Percentiles rank a stretch among this genome's conserved stretches.
phyloP scores from a whole-genome alignment of 2,888 invertebrate species.

The Trisateles emortualis region DNA sequence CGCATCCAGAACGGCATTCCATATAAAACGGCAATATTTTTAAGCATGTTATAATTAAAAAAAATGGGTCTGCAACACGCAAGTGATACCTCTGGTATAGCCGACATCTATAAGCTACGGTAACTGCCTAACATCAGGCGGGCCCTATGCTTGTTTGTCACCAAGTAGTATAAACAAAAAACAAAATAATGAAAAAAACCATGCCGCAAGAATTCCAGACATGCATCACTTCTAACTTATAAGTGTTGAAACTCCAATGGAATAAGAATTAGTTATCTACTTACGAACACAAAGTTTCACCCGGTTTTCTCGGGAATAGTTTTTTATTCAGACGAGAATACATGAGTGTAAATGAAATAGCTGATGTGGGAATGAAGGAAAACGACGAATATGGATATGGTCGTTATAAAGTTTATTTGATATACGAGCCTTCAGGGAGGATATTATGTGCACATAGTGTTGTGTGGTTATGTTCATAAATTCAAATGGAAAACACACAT shows the following conservation, averaged over 20 bases:
- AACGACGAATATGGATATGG: slow-evolving; percentile 12
- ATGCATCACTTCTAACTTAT: slow-evolving; percentile 47
- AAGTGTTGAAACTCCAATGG: slow-evolving; percentile 48
- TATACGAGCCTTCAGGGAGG: slow-evolving; percentile 24
- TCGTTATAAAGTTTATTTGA: slow-evolving; percentile 17
- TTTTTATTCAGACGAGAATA: slow-evolving; percentile 28
- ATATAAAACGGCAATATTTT: too few species aligned
- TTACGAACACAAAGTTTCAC: slow-evolving; percentile 39
- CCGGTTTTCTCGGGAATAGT: slow-evolving; percentile 28
- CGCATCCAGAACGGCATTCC: too few species aligned
- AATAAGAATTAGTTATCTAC: slow-evolving; percentile 53
- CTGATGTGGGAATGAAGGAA: slow-evolving; percentile 16
- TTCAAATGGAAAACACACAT: too few species aligned
- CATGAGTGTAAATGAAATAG: slow-evolving; percentile 26
- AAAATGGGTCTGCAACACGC: too few species aligned
- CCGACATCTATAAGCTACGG: too few species aligned
- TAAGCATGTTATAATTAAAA: too few species aligned
- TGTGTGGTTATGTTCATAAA: too few species aligned
- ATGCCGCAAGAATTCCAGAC: slow-evolving; percentile 26
- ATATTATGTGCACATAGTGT: background rate
- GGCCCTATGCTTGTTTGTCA: too few species aligned
- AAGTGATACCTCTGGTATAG: too few species aligned
- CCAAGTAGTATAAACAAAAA: too few species aligned
- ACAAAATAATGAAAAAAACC: slow-evolving; percentile 10
- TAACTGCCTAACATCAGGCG: too few species aligned